Evolutionary conservation across 2,113 vertebrate genomes (phyloP).

Genomic region (Chloebia gouldiae): DNA sequence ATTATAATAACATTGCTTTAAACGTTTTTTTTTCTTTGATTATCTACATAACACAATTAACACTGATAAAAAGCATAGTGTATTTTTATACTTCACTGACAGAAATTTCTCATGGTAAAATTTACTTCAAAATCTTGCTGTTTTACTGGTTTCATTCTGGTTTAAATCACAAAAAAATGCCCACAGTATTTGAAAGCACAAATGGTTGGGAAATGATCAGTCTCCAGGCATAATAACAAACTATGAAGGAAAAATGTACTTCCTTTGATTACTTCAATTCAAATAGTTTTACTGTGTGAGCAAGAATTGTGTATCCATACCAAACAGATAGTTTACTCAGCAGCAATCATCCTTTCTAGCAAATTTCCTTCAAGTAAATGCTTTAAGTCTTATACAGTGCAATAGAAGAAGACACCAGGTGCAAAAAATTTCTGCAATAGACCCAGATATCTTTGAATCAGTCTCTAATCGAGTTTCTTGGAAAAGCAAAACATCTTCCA

Average conservation of each 20-base stretch:
- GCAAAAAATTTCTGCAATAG: not conserved
- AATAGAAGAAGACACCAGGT: not conserved
- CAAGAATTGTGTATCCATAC: not conserved
- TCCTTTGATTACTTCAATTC: not conserved
- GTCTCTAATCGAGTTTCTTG: not conserved
- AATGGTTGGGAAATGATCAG: not conserved
- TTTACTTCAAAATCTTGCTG: not conserved
- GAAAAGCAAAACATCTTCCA: not conserved
- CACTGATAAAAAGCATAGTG: not conserved
- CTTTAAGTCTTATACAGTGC: not conserved
- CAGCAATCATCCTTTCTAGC: not conserved
- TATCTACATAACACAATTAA: not conserved
- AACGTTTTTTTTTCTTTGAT: not conserved
- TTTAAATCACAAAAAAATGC: slow-evolving; percentile 34
- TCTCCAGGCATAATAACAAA: not conserved
- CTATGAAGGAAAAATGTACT: not conserved
- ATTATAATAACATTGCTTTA: not conserved
- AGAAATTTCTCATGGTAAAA: not conserved
- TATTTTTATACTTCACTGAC: not conserved
- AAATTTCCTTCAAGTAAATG: not conserved
- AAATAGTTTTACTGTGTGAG: not conserved
- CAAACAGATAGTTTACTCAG: not conserved
- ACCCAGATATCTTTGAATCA: not conserved
- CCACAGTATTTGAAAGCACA: not conserved
- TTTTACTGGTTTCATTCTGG: not conserved